Evolutionary conservation across 2,113 vertebrate genomes (phyloP).

Genomic region (Clupea harengus): DNA sequence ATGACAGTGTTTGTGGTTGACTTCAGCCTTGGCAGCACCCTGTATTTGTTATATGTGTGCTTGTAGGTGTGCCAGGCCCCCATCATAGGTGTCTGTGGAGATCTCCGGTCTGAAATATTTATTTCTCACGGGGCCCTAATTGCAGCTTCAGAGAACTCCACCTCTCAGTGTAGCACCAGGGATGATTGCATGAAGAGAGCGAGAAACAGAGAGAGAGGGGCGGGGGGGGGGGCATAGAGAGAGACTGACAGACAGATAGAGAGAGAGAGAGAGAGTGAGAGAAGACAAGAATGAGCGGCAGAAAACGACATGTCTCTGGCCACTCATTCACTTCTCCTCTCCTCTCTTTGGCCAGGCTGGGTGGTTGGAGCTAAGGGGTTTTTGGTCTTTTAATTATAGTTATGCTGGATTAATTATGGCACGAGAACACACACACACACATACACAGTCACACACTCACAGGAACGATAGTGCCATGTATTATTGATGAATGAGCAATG

Average conservation of each 20-base stretch:
- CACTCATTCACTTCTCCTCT: conserved; percentile 25
- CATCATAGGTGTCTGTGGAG: conserved; percentile 63
- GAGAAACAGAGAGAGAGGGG: conserved; percentile 6
- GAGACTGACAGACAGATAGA: too few relatives aligned
- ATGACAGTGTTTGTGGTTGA: not conserved
- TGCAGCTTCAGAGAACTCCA: conserved; percentile 69
- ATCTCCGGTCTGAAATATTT: conserved; percentile 72
- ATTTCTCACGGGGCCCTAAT: conserved; percentile 68
- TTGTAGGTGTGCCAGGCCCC: conserved; percentile 66
- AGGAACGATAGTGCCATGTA: conserved; percentile 70
- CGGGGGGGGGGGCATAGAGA: not conserved
- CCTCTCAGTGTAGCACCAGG: conserved; percentile 52
- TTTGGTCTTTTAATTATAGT: conserved; percentile 80
- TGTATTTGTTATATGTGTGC: conserved; percentile 28
- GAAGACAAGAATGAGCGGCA: not conserved
- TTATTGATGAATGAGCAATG: conserved; percentile 75
- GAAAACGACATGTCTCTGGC: not conserved
- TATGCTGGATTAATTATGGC: conserved; percentile 79
- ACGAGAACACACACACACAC: conserved; percentile 55
- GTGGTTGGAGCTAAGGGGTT: conserved; percentile 74
- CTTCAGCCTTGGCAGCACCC: conserved; percentile 15
- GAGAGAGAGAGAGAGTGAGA: not conserved
- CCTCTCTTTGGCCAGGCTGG: conserved; percentile 61
- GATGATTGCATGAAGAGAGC: not conserved
- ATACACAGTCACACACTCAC: not conserved